Conservation (phyloP, 2,113 vertebrate species). For the Patagioenas fasciata region DNA sequence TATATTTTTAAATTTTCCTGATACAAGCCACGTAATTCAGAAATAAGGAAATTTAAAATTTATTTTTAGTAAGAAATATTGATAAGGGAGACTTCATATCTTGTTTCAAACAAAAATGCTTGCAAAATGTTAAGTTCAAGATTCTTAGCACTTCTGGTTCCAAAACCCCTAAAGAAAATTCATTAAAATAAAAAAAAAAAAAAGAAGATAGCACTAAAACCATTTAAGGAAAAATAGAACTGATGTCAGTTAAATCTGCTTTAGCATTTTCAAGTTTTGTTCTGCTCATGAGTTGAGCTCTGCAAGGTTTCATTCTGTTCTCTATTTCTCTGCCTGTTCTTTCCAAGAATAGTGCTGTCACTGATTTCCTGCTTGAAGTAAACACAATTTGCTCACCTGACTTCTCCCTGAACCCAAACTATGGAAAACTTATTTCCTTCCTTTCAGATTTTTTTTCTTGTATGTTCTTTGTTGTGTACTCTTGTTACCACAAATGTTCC, state of each 20-base stretch:
- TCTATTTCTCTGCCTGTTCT: neutral
- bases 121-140: neutral
- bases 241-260: neutral
- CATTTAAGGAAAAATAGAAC: neutral
- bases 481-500: neutral
- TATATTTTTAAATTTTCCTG: neutral
- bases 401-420: neutral
- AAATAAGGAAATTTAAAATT: neutral
- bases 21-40: neutral
- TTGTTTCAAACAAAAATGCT: neutral
- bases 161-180: neutral
- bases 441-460: constrained; percentile 5
- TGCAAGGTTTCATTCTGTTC: neutral
- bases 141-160: neutral
- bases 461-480: neutral
- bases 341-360: constrained; percentile 39
- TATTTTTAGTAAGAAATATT: neutral
- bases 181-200: neutral
- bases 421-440: constrained; percentile 21
- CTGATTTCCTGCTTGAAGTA: constrained; percentile 30
- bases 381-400: constrained; percentile 33
- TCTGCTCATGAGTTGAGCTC: neutral
- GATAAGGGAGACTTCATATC: neutral
- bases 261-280: neutral
- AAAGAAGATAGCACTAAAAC: neutral